These are phyloP conservation scores for Poeciliopsis retropinna DNA, from an alignment of 2,113 vertebrate genomes.

Conservation along the genomic window DNA sequence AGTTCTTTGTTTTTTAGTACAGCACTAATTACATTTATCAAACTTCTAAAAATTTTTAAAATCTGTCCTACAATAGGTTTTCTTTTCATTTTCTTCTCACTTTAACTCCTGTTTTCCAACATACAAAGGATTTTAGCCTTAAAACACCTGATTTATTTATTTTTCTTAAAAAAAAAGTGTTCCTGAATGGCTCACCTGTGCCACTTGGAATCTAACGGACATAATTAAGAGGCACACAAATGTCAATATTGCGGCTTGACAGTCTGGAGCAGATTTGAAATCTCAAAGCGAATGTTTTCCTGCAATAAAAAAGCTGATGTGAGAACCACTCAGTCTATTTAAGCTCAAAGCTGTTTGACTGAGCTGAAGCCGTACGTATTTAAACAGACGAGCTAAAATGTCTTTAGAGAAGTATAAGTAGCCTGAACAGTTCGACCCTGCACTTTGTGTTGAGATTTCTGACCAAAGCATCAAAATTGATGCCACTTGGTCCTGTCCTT, in stretches of 20 bases:
- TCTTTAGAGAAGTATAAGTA: not conserved
- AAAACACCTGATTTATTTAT: not conserved
- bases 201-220: not conserved
- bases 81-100: not conserved
- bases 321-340: too few species aligned
- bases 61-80: not conserved
- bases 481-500: slow-evolving; percentile 25
- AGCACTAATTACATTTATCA: rapidly evolving
- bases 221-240: not conserved
- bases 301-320: too few species aligned
- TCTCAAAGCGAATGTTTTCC: too few species aligned
- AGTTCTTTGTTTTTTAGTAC: not conserved
- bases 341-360: not conserved
- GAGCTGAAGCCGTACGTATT: not conserved
- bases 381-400: not conserved
- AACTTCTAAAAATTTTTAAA: too few species aligned
- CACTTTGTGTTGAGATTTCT: slow-evolving; percentile 1
- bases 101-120: not conserved
- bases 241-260: not conserved
- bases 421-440: not conserved
- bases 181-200: not conserved
- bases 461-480: slow-evolving; percentile 9
- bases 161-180: too few species aligned
- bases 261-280: not conserved
- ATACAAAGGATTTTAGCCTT: not conserved